Conservation (phyloP, 2,888 invertebrate genomes). For the Drosophila demipolita region DNA sequence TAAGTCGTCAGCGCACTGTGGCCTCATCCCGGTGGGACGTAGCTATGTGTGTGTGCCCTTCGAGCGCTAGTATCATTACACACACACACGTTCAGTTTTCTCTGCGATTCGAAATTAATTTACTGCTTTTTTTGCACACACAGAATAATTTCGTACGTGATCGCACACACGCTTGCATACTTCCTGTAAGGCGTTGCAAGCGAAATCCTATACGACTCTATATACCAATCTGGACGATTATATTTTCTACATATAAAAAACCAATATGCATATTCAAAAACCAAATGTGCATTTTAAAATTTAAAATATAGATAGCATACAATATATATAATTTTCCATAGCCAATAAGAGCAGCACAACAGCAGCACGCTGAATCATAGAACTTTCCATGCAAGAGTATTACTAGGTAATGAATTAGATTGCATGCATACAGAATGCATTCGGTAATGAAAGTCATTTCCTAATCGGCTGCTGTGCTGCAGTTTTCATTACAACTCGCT, state of each 20-base stretch:
- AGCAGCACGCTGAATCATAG: neutral
- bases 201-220: neutral
- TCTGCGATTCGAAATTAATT: no score
- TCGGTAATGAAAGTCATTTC: neutral
- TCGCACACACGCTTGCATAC: no score
- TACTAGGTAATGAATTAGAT: neutral
- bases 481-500: neutral
- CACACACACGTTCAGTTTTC: neutral
- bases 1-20: neutral
- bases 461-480: neutral
- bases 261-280: no score
- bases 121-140: neutral
- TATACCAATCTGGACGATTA: neutral
- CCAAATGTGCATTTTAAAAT: neutral
- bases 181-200: no score
- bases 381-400: neutral
- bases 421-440: neutral
- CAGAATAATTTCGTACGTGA: neutral
- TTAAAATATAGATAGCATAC: neutral
- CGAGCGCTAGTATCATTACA: neutral
- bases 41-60: neutral
- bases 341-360: neutral
- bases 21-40: neutral
- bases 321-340: neutral
- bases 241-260: neutral